Percentiles rank a stretch among this genome's conserved stretches.
Conservation (phyloP, 2,113 vertebrate genomes). For the Scortum barcoo region DNA sequence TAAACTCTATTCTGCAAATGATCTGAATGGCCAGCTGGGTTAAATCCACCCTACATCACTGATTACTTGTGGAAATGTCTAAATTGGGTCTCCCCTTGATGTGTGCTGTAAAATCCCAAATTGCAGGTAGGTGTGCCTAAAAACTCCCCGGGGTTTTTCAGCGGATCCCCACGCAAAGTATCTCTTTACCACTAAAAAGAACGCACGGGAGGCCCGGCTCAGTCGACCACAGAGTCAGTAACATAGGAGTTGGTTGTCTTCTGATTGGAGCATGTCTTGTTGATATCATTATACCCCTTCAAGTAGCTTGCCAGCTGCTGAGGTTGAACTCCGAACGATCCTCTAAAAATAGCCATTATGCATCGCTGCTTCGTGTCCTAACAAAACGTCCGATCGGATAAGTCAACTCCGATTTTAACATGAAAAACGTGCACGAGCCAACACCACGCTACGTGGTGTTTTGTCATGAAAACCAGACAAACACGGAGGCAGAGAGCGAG, state of each 20-base stretch:
- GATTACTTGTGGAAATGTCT: slow-evolving; percentile 37
- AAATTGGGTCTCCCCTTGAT: slow-evolving; percentile 14
- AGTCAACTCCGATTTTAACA: slow-evolving; percentile 2
- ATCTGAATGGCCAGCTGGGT: background rate
- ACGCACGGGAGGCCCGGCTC: slow-evolving; percentile 43
- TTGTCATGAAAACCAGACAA: background rate
- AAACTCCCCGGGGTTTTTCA: slow-evolving; percentile 37
- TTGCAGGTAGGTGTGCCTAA: slow-evolving; percentile 52
- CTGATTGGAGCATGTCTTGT: slow-evolving; percentile 74
- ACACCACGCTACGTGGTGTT: slow-evolving; percentile 1
- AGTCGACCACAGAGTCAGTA: slow-evolving; percentile 57
- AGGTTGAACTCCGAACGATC: slow-evolving; percentile 49
- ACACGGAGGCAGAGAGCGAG: background rate
- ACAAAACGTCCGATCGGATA: slow-evolving; percentile 17
- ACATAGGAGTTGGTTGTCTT: slow-evolving; percentile 55
- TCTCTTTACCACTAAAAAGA: slow-evolving; percentile 53
- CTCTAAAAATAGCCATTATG: slow-evolving; percentile 52
- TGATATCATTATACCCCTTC: slow-evolving; percentile 71
- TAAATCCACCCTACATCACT: slow-evolving; percentile 13
- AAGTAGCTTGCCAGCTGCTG: slow-evolving; percentile 58
- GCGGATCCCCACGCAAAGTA: slow-evolving; percentile 51
- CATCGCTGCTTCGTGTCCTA: slow-evolving; percentile 32
- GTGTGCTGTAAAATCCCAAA: slow-evolving; percentile 34
- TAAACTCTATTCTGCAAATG: slow-evolving; percentile 16
- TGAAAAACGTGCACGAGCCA: background rate